Percentiles rank a stretch among this genome's conserved stretches.
These are phyloP conservation scores for Augochlora pura DNA, from an alignment of 1,140 invertebrate species.

Conservation along the genomic window DNA sequence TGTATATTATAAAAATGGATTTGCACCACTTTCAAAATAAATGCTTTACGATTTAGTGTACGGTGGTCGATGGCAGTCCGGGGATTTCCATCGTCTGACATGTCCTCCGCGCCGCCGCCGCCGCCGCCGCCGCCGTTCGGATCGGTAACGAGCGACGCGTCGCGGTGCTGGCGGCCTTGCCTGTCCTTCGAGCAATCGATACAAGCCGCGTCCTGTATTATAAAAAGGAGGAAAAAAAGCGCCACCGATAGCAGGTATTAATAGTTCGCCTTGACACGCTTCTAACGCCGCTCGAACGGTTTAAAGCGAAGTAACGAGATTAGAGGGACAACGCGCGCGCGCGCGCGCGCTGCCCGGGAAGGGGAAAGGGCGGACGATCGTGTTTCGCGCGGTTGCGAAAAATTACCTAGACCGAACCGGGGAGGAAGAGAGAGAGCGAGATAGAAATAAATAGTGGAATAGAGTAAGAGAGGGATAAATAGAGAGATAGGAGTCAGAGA, in stretches of 20 bases:
- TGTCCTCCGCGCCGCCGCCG: neutral
- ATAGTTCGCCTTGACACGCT: conserved; percentile 44
- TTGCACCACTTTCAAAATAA: too few relatives aligned
- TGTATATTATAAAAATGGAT: too few relatives aligned
- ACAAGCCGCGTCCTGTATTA: neutral
- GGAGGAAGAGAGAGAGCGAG: too few relatives aligned
- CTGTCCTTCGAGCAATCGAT: conserved; percentile 7
- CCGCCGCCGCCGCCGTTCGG: too few relatives aligned
- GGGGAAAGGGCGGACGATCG: conserved; percentile 7
- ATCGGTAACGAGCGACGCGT: neutral
- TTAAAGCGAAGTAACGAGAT: conserved; percentile 27
- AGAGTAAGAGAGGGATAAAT: too few relatives aligned
- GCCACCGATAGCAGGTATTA: conserved; percentile 13
- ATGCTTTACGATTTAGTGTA: too few relatives aligned
- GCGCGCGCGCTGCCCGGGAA: too few relatives aligned
- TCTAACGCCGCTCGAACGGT: neutral
- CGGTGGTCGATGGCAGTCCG: too few relatives aligned
- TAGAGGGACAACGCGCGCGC: conserved; percentile 21
- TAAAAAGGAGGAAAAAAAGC: neutral
- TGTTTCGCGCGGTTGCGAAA: conserved; percentile 30
- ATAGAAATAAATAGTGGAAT: too few relatives aligned
- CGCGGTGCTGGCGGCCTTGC: neutral
- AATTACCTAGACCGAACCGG: neutral
- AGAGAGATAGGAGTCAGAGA: too few relatives aligned
- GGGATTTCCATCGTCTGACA: neutral